phyloP scores from a whole-genome alignment of 37 sponge, comb jelly and placozoan species.

The Halisarca cf. caerulea region DNA sequence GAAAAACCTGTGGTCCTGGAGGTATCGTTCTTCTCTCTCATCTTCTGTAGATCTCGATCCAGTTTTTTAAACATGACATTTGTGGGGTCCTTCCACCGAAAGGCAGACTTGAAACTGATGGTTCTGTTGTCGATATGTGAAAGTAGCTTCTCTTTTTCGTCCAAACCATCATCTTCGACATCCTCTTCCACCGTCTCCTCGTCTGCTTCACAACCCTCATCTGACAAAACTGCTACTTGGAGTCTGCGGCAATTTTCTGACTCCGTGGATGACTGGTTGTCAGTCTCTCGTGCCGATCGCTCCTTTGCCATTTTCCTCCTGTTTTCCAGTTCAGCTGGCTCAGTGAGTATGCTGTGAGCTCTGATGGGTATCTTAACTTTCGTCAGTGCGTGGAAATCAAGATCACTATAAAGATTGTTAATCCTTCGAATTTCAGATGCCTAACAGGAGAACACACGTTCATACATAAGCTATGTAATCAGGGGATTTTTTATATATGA shows the following conservation, averaged over 20 bases:
- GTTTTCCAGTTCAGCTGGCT: constrained; percentile 53
- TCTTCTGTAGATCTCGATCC: constrained; percentile 63
- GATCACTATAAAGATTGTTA: constrained; percentile 77
- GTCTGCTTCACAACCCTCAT: constrained; percentile 33
- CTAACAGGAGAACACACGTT: constrained; percentile 21
- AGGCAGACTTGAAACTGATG: constrained; percentile 64
- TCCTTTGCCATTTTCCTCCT: constrained; percentile 40
- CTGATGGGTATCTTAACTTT: constrained; percentile 71
- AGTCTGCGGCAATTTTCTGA: neutral
- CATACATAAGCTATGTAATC: neutral
- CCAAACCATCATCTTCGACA: constrained; percentile 40
- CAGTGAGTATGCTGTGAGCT: constrained; percentile 63
- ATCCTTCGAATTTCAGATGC: constrained; percentile 69
- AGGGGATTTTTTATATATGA: too few relatives aligned
- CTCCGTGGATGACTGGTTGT: constrained; percentile 1
- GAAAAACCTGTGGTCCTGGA: neutral
- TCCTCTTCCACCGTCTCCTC: constrained; percentile 52
- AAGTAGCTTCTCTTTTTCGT: constrained; percentile 22
- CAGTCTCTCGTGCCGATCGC: neutral
- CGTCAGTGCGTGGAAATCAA: constrained; percentile 78
- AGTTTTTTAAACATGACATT: constrained; percentile 56
- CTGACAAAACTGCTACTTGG: neutral
- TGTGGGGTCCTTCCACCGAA: constrained; percentile 64
- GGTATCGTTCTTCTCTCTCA: constrained; percentile 43
- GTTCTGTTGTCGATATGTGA: neutral